Percentiles rank a stretch among this genome's conserved stretches.
phyloP scores from a whole-genome alignment of 92 coral and sea anemone genomes.

The Phymanthus crucifer region DNA sequence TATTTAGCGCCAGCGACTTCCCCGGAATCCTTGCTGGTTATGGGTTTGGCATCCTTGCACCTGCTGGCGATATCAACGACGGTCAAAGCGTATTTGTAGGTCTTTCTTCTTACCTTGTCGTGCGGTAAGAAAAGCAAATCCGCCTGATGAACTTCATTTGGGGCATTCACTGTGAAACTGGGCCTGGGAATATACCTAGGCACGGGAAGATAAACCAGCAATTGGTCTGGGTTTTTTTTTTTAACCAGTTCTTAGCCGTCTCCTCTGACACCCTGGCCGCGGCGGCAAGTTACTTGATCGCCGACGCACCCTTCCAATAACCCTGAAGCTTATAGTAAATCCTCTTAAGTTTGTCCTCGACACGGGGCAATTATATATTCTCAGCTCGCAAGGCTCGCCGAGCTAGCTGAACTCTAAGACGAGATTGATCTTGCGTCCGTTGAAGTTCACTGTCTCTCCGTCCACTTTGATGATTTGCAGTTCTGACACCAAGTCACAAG shows the following conservation, averaged over 20 bases:
- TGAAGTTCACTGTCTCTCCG: neutral
- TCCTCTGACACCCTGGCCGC: neutral
- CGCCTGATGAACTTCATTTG: conserved; percentile 32
- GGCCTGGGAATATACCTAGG: conserved; percentile 22
- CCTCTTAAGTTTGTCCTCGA: neutral
- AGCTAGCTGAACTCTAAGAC: conserved; percentile 2
- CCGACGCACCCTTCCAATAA: neutral
- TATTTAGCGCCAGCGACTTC: conserved; percentile 12
- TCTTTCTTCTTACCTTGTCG: neutral
- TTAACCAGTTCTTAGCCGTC: conserved; percentile 10
- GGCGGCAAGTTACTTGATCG: neutral
- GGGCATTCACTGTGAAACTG: neutral
- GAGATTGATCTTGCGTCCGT: neutral
- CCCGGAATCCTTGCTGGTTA: neutral
- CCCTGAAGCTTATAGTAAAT: neutral
- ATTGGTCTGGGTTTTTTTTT: conserved; percentile 3
- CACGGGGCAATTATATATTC: no score
- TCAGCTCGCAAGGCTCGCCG: no score
- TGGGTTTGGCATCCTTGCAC: conserved; percentile 15
- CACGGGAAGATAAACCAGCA: conserved; percentile 11
- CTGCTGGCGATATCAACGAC: conserved; percentile 26
- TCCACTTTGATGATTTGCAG: neutral
- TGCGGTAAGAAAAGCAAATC: conserved; percentile 32
- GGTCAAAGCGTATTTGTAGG: conserved; percentile 25
- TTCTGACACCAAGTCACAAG: neutral